phyloP scores from a whole-genome alignment of 2,113 vertebrate genomes.

The Ramphastos sulfuratus region DNA sequence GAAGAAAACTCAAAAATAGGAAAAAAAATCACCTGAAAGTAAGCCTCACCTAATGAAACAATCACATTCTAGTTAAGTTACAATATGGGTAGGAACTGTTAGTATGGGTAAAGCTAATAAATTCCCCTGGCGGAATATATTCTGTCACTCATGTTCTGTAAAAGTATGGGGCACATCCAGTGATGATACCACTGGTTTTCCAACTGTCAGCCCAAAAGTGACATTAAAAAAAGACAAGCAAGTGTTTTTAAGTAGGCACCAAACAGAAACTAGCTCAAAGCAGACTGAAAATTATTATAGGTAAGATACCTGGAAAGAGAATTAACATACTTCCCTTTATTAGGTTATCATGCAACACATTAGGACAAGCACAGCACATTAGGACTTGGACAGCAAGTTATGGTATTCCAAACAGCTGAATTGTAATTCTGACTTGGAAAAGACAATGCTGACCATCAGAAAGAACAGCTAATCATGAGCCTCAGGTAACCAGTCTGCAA shows the following conservation, averaged over 20 bases:
- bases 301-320: neutral
- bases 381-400: neutral
- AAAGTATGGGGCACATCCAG: neutral
- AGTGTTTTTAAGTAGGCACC: neutral
- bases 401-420: neutral
- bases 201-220: neutral
- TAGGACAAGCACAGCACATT: neutral
- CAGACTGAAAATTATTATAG: neutral
- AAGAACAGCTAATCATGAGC: neutral
- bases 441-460: neutral
- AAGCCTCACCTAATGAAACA: neutral
- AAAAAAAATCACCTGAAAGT: neutral
- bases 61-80: neutral
- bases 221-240: neutral
- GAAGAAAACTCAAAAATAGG: neutral
- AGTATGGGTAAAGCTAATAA: neutral
- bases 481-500: neutral
- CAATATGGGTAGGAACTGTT: neutral
- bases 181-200: neutral
- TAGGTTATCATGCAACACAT: neutral
- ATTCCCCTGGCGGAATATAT: neutral
- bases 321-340: neutral
- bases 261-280: neutral
- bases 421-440: neutral
- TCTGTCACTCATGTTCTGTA: neutral